Evolutionary conservation across 1,140 invertebrate species (phyloP).

Genomic region (Riptortus pedestris): DNA sequence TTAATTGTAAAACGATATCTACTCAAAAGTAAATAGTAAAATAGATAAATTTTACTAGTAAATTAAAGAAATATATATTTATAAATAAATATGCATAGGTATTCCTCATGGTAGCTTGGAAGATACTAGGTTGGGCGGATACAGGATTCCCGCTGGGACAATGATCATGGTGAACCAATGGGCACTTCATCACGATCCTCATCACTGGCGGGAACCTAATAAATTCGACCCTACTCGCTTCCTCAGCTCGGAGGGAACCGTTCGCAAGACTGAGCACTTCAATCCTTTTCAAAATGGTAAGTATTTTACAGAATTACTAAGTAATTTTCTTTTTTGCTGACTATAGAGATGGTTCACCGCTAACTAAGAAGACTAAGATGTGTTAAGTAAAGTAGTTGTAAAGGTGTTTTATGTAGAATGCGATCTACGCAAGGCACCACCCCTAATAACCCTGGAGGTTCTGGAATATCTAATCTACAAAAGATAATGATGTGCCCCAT

Average conservation of each 20-base stretch:
- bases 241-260: conserved; percentile 50
- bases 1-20: no score
- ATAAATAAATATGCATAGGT: conserved; percentile 48
- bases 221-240: conserved; percentile 63
- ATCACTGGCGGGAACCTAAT: conserved; percentile 59
- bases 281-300: conserved; percentile 74
- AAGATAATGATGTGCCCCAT: no score
- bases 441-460: no score
- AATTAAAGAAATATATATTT: no score
- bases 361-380: not conserved
- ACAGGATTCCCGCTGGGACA: conserved; percentile 47
- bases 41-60: no score
- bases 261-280: conserved; percentile 53
- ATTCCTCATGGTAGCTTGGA: conserved; percentile 66
- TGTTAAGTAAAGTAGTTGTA: not conserved
- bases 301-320: no score
- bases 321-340: not conserved
- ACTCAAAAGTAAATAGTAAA: no score
- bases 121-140: conserved; percentile 51
- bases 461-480: no score
- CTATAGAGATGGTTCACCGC: no score
- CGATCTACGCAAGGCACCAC: no score
- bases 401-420: not conserved
- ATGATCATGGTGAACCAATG: conserved; percentile 70
- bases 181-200: conserved; percentile 68